Evolutionary conservation across 2,797 vertebrate species (phyloP).

Genomic region (Masticophis lateralis): DNA sequence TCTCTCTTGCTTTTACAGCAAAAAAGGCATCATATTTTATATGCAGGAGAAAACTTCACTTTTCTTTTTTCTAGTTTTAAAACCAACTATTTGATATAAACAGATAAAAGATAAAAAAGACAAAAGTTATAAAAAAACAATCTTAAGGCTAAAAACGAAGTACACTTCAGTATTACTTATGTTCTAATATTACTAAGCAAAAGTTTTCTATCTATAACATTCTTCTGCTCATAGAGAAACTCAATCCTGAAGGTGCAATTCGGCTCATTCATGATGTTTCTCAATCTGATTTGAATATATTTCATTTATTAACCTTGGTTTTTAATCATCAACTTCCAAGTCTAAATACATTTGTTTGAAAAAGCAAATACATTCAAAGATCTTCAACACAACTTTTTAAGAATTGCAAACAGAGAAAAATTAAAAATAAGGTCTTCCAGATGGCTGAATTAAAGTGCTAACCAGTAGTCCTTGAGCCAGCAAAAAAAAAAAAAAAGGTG

Average conservation of each 20-base stretch:
- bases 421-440: slow-evolving; percentile 49
- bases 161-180: too few relatives aligned
- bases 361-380: slow-evolving; percentile 41
- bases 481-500: neutral
- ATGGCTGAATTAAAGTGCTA: slow-evolving; percentile 45
- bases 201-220: too few relatives aligned
- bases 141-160: too few relatives aligned
- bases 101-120: too few relatives aligned
- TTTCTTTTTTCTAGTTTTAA: too few relatives aligned
- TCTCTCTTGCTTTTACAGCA: neutral
- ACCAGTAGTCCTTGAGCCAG: neutral
- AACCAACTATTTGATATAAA: too few relatives aligned
- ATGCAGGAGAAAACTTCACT: neutral
- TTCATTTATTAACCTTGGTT: slow-evolving; percentile 30
- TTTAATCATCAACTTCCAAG: slow-evolving; percentile 48
- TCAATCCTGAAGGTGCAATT: neutral
- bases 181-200: too few relatives aligned
- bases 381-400: slow-evolving; percentile 42
- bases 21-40: neutral
- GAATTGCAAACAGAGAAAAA: slow-evolving; percentile 52
- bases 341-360: slow-evolving; percentile 44
- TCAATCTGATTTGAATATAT: slow-evolving; percentile 39
- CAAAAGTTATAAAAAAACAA: too few relatives aligned
- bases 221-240: neutral
- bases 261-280: neutral